These are phyloP conservation scores for Bos indicus DNA, from an alignment of 2,113 vertebrate genomes.

Conservation along the genomic window DNA sequence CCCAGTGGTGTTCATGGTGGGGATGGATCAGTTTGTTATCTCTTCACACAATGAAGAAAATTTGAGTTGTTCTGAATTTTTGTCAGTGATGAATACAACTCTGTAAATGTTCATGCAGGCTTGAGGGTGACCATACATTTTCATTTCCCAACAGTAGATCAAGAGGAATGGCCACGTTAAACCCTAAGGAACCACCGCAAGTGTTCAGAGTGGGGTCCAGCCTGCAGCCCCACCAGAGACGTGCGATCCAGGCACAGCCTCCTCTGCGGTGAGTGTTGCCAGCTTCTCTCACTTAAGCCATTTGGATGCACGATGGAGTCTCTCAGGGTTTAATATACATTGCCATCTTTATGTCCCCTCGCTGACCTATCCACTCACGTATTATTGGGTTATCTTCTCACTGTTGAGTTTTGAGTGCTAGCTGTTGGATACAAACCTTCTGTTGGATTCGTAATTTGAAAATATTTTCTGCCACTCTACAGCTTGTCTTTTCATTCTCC, in stretches of 20 bases:
- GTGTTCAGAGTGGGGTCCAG: background rate
- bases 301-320: accelerated
- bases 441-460: accelerated
- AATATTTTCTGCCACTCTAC: background rate
- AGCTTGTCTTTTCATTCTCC: background rate
- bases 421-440: accelerated
- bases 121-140: background rate
- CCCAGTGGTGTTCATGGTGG: background rate
- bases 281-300: accelerated
- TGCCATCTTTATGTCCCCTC: accelerated
- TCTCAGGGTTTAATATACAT: background rate
- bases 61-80: background rate
- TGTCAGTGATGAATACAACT: background rate
- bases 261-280: accelerated
- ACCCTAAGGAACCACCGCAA: background rate
- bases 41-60: background rate
- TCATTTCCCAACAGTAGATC: background rate
- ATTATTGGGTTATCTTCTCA: accelerated
- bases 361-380: accelerated
- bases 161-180: accelerated
- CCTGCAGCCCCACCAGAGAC: background rate
- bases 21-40: background rate
- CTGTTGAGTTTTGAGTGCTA: background rate
- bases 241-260: accelerated
- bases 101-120: background rate